Base-by-base conservation (phyloP, 1,140 invertebrate genomes). In the Papilio xuthus region DNA sequence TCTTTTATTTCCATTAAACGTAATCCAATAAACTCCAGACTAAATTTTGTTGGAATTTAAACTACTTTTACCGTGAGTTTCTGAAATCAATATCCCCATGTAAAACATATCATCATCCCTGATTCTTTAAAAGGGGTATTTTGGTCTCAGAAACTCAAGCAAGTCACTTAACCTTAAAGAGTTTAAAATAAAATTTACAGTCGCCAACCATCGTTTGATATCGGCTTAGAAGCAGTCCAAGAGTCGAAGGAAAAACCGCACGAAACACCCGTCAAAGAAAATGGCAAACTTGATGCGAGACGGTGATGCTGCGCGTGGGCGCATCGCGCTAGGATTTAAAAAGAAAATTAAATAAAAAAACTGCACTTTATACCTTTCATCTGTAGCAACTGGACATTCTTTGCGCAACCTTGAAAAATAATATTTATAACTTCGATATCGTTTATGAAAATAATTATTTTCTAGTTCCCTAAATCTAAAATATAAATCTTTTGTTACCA, bases 121-220 rank as follows among this genome's bases (percentile, higher is more conserved):
- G n/a, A n/a, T n/a, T n/a, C n/a, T n/a, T n/a, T n/a, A n/a, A n/a
- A n/a, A n/a, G n/a, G n/a, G n/a, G n/a, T n/a, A n/a, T n/a, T n/a
- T n/a, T n/a, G n/a, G n/a, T n/a, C n/a, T n/a, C n/a, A n/a, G n/a
- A n/a, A n/a, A n/a, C n/a, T n/a, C n/a, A n/a, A n/a, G n/a, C n/a
- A 41, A 41, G 41, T 41, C 41, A 41, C 41, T 41, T n/a, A 41
- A 41, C 9, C 4, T 4, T 41, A 41, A 41, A 41, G 41, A 41
- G 9, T 41, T 41, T 41, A 4, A 41, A n/a, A n/a, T 60, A 13
- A 67, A 28, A 60, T 63, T 60, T 76, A 41, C 37, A 76, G 74
- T 41, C 53, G 89, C 69, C 90, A 93, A 87, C 75, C 85, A n/a
- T 93, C 92, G 2, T 93, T 93, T 77, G 92, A 93, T 78, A 86